Base-by-base conservation (phyloP, 2,113 vertebrate genomes). In the Eptatretus burgeri region DNA sequence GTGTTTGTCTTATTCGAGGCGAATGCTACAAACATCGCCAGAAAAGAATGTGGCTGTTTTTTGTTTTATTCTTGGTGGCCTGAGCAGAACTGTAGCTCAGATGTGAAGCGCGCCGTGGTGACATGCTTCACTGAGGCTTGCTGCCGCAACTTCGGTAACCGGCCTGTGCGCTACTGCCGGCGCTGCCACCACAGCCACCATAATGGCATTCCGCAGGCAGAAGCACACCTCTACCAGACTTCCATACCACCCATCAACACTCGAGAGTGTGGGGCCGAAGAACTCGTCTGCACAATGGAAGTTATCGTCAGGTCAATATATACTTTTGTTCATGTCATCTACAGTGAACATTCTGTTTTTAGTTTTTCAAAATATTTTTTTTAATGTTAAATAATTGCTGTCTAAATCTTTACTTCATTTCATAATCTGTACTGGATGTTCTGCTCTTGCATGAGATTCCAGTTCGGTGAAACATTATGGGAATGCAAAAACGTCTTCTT, bases 71-170 rank as follows among this genome's bases (percentile, higher is more conserved):
- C 7, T 7, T 41, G 27, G 27, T 41, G 27, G 27, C 27, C 27
- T 41, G 27, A 7, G 19, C 51, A 98, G 91, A 98, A 95, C 77
- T 98, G 91, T 68, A 98, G 89, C 73, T 98, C 91, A 4, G 89
- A 98, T 10, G 91, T 98, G 51, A 77, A 89, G 65, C 82, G 91
- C 69, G 91, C 91, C 1, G 86, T 96, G 5, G 91, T 98, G 71
- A 96, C 91, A 2, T 98, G 91, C 77, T 98, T 98, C 75, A 95
- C 91, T 4, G 91, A 87, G 0, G 86, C 87, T 69, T 98, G 91
- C 79, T 98, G 91, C 2, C 87, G 81, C 73, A 85, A 84, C 66
- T 88, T 95, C 62, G 91, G 91, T 69, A 98, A 98, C 77, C 73
- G 85, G 69, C 91, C 89, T 0, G 91, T 98, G 71, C 84, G 91